Evolutionary conservation across 2,888 invertebrate species (phyloP).

Genomic region (Dicyrtoma fusca): DNA sequence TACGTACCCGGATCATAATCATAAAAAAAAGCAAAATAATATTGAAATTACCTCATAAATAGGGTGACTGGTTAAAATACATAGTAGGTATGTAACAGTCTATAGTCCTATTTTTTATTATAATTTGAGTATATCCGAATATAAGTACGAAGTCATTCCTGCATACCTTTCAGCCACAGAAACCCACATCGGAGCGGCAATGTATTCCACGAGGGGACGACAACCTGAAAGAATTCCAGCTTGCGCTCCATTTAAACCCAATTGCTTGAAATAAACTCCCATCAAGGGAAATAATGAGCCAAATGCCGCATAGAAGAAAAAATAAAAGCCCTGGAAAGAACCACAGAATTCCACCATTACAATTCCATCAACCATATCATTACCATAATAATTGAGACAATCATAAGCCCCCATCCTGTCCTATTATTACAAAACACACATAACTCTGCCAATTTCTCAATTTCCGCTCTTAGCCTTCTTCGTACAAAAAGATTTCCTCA

Average conservation of each 20-base stretch:
- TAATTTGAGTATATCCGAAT: slow-evolving; percentile 4
- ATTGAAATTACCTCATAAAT: too few species aligned
- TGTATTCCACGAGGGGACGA: slow-evolving; percentile 94
- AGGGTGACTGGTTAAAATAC: background rate
- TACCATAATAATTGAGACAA: too few species aligned
- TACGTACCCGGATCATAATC: too few species aligned
- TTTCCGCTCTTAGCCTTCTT: too few species aligned
- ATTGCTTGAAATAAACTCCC: slow-evolving; percentile 99
- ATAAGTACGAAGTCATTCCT: too few species aligned
- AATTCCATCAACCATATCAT: too few species aligned
- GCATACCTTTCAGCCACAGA: slow-evolving; percentile 82
- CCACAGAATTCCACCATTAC: background rate
- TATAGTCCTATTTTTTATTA: background rate
- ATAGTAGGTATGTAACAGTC: background rate
- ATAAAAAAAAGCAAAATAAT: too few species aligned
- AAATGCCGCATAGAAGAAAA: slow-evolving; percentile 99
- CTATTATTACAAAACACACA: too few species aligned
- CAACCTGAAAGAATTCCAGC: slow-evolving; percentile 93
- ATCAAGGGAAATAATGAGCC: slow-evolving; percentile 97
- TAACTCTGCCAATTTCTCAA: too few species aligned
- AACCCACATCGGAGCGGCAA: slow-evolving; percentile 98
- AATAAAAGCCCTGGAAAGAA: slow-evolving; percentile 72
- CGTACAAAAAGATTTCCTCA: too few species aligned
- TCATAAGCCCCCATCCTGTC: too few species aligned
- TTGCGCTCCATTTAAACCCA: slow-evolving; percentile 98